Base-by-base conservation (phyloP, 1,140 invertebrate species). In the Philotrypesis tridentata region DNA sequence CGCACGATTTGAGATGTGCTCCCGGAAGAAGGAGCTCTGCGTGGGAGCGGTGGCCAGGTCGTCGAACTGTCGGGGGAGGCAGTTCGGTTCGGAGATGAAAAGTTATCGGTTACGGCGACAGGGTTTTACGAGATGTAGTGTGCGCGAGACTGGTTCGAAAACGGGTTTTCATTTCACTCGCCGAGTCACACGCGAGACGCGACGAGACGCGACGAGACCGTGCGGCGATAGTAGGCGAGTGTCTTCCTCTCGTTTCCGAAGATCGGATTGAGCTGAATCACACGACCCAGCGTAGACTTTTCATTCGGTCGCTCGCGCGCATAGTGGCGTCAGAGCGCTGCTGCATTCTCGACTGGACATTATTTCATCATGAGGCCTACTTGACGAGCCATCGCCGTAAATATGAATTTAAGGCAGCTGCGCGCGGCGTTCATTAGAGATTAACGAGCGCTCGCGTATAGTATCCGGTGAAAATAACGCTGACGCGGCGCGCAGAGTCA, bases 361-460 rank as follows among this genome's bases (percentile, higher is more conserved):
- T 74, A 60, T 74, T 74, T 74, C 72, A n/a, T n/a, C n/a, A 74
- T 74, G 48, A 74, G 48, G 31, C 0, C 23, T 74, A 74, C 72
- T 74, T 74, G 27, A 74, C n/a, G 40, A 33, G 0, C 11, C 72
- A 60, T 60, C 72, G 31, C 25, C 72, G 43, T 31, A 74, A 74
- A 55, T 60, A 74, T 43, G 11, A 55, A 60, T 74, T 74, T 74
- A 29, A 60, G 43, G 71, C n/a, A n/a, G n/a, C n/a, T n/a, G n/a
- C n/a, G n/a, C n/a, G n/a, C n/a, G n/a, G n/a, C n/a, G n/a, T n/a
- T n/a, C n/a, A n/a, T n/a, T n/a, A n/a, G n/a, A n/a, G n/a, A n/a
- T n/a, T n/a, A n/a, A n/a, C n/a, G n/a, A n/a, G n/a, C n/a, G n/a
- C n/a, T n/a, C n/a, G n/a, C n/a, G n/a, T n/a, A n/a, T n/a, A n/a